Base-by-base conservation (phyloP, 2,797 vertebrate genomes). In the Siniperca scherzeri region DNA sequence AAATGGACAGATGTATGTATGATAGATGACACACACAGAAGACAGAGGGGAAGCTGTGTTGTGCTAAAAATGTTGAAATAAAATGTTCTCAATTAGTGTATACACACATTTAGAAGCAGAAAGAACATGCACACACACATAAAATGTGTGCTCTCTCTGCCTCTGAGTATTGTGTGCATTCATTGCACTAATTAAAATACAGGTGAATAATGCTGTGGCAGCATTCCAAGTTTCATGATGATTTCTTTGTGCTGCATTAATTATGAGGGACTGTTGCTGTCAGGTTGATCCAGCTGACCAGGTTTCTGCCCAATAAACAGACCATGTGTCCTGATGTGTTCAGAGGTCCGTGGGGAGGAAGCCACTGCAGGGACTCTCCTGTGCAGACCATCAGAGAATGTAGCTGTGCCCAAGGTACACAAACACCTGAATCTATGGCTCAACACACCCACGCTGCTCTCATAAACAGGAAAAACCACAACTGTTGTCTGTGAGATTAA, bases 251-350 rank as follows among this genome's bases (percentile, higher is more conserved):
- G 30, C 38, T 38, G 22, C 33, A 13, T 40, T 38, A 11, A 33
- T 57, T 50, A 38, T 50, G 22, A 73, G 44, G 65, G 59, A 52
- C 33, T 70, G 74, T 62, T 65, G 62, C 17, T 64, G 52, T 82
- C 11, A 57, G 57, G 21, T 19, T 77, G 81, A 85, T 70, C 64
- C 70, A 73, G 66, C 73, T 88, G 75, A 91, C 83, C 61, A 14
- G 9, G 21, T 88, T 78, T 90, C 67, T 89, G 70, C 65, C 61
- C 70, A n/a, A 60, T 74, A 71, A 85, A 92, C 94, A 99, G 98
- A 97, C 97, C 48, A 98, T 99, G 97, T 97, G 98, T 93, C 99
- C 99, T 9, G 98, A 99, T 88, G 97, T 99, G 87, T 99, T 97
- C 94, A 95, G 94, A 82, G 99, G 99, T 30, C 95, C 90, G 0